phyloP scores from a whole-genome alignment of 1,140 invertebrate genomes.

The Drosophila setifemur region DNA sequence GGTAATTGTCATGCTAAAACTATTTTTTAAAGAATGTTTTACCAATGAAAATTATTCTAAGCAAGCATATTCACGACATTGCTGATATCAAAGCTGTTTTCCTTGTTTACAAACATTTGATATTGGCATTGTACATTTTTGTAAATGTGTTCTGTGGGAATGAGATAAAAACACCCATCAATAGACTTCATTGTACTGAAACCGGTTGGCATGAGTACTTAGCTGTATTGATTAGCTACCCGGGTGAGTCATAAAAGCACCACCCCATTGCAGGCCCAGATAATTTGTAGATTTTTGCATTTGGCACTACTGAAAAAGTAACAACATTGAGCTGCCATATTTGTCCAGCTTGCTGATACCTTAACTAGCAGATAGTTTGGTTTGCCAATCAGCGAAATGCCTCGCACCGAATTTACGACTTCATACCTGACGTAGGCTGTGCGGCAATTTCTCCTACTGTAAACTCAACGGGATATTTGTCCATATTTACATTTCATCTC shows the following conservation, averaged over 20 bases:
- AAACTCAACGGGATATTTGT: not conserved
- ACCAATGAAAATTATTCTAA: too few relatives aligned
- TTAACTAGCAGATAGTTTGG: conserved; percentile 1
- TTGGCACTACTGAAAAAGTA: conserved; percentile 30
- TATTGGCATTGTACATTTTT: too few relatives aligned
- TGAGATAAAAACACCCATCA: conserved; percentile 11
- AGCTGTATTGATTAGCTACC: conserved; percentile 27
- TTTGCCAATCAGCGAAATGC: not conserved
- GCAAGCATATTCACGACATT: too few relatives aligned
- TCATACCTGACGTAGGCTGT: not conserved
- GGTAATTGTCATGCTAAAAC: too few relatives aligned
- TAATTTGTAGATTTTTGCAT: conserved; percentile 40
- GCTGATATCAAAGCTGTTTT: too few relatives aligned
- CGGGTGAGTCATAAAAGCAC: conserved; percentile 14
- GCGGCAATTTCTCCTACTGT: not conserved
- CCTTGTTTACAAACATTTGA: too few relatives aligned
- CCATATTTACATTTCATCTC: not conserved
- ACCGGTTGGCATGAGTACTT: conserved; percentile 29
- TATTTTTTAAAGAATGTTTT: too few relatives aligned
- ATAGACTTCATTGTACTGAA: conserved; percentile 9
- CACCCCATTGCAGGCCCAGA: conserved; percentile 5
- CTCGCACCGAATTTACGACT: conserved; percentile 4
- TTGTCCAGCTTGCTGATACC: conserved; percentile 24
- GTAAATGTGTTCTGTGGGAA: too few relatives aligned
- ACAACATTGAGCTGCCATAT: conserved; percentile 10